phyloP scores from a whole-genome alignment of 1,140 invertebrate species.

The Pteromalus puparum region DNA sequence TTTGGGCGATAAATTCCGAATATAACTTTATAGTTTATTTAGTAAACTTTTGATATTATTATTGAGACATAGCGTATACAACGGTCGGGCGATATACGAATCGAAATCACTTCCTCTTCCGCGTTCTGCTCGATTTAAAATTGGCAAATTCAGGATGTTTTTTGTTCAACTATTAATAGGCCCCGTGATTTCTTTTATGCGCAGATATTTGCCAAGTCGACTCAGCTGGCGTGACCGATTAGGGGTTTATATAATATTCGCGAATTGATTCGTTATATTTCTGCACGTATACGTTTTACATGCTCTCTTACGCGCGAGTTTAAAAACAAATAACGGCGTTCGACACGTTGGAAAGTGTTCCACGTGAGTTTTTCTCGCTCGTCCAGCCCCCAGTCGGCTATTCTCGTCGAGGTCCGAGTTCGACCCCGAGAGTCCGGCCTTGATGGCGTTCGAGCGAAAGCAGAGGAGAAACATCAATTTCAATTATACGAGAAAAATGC shows the following conservation, averaged over 20 bases:
- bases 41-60: not conserved
- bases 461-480: constrained; percentile 36
- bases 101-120: constrained; percentile 9
- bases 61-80: not conserved
- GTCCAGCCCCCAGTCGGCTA: constrained; percentile 43
- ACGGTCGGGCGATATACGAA: not conserved
- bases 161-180: constrained; percentile 1
- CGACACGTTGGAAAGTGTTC: constrained; percentile 51
- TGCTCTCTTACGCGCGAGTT: not conserved
- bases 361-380: not conserved
- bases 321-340: too few relatives aligned
- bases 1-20: not conserved
- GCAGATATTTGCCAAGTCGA: constrained; percentile 49
- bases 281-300: not conserved
- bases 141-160: constrained; percentile 18
- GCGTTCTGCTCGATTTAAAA: constrained; percentile 21
- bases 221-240: constrained; percentile 51
- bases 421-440: constrained; percentile 51
- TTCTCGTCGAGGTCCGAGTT: constrained; percentile 59
- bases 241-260: too few relatives aligned
- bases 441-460: constrained; percentile 24
- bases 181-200: not conserved
- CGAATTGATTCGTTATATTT: too few relatives aligned
- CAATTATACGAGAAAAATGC: constrained; percentile 23
- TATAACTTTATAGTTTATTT: constrained; percentile 6